phyloP scores from a whole-genome alignment of 2,113 vertebrate species.

The Microtus richardsoni region DNA sequence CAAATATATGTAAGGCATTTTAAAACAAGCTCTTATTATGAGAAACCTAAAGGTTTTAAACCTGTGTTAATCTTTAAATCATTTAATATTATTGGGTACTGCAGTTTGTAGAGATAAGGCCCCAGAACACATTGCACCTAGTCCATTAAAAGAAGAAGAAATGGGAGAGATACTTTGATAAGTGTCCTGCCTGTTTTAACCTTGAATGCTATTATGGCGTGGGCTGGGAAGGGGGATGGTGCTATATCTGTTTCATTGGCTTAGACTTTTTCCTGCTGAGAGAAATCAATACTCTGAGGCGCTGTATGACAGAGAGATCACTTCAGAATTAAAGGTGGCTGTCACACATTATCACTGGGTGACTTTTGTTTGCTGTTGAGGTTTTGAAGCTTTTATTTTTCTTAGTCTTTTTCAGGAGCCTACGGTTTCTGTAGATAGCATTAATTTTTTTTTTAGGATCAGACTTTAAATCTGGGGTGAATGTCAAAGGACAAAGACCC shows the following conservation, averaged over 20 bases:
- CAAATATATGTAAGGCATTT: conserved; percentile 31
- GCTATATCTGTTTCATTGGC: conserved; percentile 93
- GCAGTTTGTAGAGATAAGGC: conserved; percentile 87
- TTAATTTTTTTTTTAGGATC: conserved; percentile 64
- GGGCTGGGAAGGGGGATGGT: conserved; percentile 77
- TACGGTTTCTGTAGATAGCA: conserved; percentile 91
- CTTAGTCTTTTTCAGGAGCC: conserved; percentile 88
- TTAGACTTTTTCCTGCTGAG: conserved; percentile 90
- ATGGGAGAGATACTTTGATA: conserved; percentile 94
- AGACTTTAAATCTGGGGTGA: conserved; percentile 90
- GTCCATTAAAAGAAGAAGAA: conserved; percentile 93
- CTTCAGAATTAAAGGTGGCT: conserved; percentile 97
- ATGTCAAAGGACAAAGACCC: conserved; percentile 90
- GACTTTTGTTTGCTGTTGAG: conserved; percentile 96
- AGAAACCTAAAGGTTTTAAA: conserved; percentile 71
- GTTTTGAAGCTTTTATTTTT: conserved; percentile 97
- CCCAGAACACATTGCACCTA: conserved; percentile 88
- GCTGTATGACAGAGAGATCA: conserved; percentile 95
- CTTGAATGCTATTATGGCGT: conserved; percentile 93
- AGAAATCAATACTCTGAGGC: conserved; percentile 96
- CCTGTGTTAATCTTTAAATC: conserved; percentile 79
- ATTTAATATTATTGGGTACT: conserved; percentile 82
- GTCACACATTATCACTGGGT: conserved; percentile 96
- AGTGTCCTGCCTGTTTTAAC: conserved; percentile 97
- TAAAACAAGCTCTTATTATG: conserved; percentile 49